phyloP scores from a whole-genome alignment of 2,797 vertebrate genomes.

The Centroberyx gerrardi region DNA sequence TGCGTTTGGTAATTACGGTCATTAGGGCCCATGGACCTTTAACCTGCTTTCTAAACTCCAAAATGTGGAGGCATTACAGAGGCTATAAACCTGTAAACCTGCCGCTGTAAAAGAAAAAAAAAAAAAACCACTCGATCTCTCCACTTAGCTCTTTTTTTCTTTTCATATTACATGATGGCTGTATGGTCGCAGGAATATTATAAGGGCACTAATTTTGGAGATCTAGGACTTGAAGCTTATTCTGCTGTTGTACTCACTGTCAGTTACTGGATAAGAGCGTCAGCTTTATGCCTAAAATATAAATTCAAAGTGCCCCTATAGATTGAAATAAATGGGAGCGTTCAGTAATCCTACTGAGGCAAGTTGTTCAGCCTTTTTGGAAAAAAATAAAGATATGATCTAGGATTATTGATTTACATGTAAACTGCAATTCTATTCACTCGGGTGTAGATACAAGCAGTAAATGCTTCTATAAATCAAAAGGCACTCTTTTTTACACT shows the following conservation, averaged over 20 bases:
- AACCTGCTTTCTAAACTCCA: not conserved
- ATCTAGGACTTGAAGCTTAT: not conserved
- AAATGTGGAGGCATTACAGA: not conserved
- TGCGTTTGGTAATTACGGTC: not conserved
- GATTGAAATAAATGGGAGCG: not conserved
- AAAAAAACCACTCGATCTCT: not conserved
- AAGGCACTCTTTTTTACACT: too few species aligned
- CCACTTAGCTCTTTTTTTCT: not conserved
- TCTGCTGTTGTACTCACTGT: conserved; percentile 5
- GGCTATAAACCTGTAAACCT: conserved; percentile 18
- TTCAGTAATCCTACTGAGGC: not conserved
- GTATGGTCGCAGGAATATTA: conserved; percentile 12
- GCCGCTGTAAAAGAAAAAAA: too few species aligned
- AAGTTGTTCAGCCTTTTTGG: not conserved
- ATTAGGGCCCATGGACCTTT: not conserved
- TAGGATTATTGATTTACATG: not conserved
- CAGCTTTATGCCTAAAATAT: not conserved
- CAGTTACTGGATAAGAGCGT: not conserved
- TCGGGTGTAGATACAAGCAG: not conserved
- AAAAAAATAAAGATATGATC: not conserved
- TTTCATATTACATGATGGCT: not conserved
- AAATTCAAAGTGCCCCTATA: too few species aligned
- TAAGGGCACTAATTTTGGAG: conserved; percentile 8
- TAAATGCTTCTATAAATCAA: too few species aligned
- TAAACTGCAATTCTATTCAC: not conserved